phyloP scores from a whole-genome alignment of 2,888 invertebrate genomes.

The Seladonia tumulorum region DNA sequence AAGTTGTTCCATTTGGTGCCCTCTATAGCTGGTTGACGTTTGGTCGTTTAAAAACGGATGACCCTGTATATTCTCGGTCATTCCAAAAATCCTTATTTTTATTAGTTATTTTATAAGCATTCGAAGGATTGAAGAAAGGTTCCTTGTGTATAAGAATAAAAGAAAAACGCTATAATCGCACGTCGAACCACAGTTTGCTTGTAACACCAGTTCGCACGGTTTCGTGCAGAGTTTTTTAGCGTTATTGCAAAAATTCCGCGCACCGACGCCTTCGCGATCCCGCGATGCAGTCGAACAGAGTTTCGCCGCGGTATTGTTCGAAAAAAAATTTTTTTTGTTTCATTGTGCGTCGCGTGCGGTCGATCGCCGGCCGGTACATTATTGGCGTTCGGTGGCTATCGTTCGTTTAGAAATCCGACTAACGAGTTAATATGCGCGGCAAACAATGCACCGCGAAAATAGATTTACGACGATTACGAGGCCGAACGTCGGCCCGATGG shows the following conservation, averaged over 20 bases:
- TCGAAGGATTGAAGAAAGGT: too few species aligned
- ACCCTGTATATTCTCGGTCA: too few species aligned
- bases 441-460: conserved; percentile 68
- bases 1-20: too few species aligned
- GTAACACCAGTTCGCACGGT: background rate
- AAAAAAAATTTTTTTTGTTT: background rate
- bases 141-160: background rate
- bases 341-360: background rate
- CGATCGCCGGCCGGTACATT: conserved; percentile 30
- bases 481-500: conserved; percentile 60
- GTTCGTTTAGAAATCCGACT: conserved; percentile 62
- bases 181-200: too few species aligned
- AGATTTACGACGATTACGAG: conserved; percentile 70
- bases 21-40: too few species aligned
- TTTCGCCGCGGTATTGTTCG: background rate
- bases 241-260: background rate
- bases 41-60: too few species aligned
- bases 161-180: background rate
- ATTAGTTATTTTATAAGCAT: background rate
- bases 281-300: background rate
- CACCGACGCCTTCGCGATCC: background rate
- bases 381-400: conserved; percentile 48
- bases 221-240: background rate
- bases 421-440: conserved; percentile 72
- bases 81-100: too few species aligned